Evolutionary conservation across 1,140 invertebrate genomes (phyloP), one percentile per base, ranked within the genome.

Genomic region (Caenorhabditis inopinata): DNA sequence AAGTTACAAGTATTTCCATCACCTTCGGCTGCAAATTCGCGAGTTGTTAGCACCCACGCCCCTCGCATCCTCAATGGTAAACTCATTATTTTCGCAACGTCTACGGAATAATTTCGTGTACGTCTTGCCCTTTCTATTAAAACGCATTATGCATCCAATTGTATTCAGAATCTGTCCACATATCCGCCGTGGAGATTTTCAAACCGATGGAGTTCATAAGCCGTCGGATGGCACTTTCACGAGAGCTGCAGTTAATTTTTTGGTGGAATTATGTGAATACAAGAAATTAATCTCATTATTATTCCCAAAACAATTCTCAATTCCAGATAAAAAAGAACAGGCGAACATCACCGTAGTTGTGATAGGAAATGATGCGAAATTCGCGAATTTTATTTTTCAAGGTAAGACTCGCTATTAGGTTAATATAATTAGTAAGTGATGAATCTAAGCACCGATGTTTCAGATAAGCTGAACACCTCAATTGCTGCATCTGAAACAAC

Each of bases 1-100:
- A 25, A 79, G 78, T 23, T 79, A 23, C 45, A 79, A 79, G 38
- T 79, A 79, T 23, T 79, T 79, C 23, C 9, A 79, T 48, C 47
- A 46, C 27, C 16, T 79, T n/a, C 78, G 78, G 7, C 5, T 42
- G 2, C 4, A 45, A n/a, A 49, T 79, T 23, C n/a, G 78, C 47
- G 16, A 32, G 18, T 79, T 53, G 78, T 25, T 79, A 2, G 21
- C 35, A 5, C 78, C 78, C 4, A 23, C 29, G 4, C 1, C 6
- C 23, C n/a, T 53, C 7, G 16, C 21, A 6, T 45, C 9, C 3
- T 29, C 35, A 18, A 16, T 27, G 6, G 78, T 42, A 42, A 42
- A 42, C 5, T 42, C 6, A 14, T 14, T 7, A 42, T 7, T 7
- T 14, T 42, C 14, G 38, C 38, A 7, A 14, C 78, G 0, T 11